Evolutionary conservation across 2,113 vertebrate species (phyloP).

Genomic region (Empidonax alnorum): DNA sequence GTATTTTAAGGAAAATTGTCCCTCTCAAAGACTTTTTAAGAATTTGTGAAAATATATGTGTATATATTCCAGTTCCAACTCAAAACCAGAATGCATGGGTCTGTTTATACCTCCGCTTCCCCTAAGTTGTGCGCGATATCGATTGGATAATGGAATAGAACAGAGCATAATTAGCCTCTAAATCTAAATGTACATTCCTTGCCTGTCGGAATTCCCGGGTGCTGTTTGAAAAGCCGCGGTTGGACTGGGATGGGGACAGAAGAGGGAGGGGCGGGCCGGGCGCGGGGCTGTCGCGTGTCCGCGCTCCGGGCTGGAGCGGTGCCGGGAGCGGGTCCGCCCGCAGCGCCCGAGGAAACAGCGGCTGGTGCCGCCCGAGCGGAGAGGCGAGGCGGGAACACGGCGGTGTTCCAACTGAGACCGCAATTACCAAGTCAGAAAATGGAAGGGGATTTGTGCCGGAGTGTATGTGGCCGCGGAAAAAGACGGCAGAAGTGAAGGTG

Average conservation of each 20-base stretch:
- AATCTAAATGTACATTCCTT: not conserved
- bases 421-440: not conserved
- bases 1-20: not conserved
- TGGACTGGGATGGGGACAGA: not conserved
- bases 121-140: not conserved
- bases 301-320: not conserved
- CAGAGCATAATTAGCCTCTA: not conserved
- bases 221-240: not conserved
- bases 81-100: not conserved
- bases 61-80: not conserved
- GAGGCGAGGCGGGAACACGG: not conserved
- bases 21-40: not conserved
- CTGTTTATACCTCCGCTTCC: not conserved
- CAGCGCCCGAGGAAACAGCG: not conserved
- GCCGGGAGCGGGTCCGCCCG: not conserved
- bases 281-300: not conserved
- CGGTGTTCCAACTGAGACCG: not conserved
- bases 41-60: not conserved
- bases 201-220: not conserved
- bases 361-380: not conserved
- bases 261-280: not conserved
- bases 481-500: not conserved
- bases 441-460: not conserved
- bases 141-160: not conserved
- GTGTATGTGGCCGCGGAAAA: not conserved